These are phyloP conservation scores for Phoxinus phoxinus DNA, from an alignment of 2,113 vertebrate species.

Conservation along the genomic window DNA sequence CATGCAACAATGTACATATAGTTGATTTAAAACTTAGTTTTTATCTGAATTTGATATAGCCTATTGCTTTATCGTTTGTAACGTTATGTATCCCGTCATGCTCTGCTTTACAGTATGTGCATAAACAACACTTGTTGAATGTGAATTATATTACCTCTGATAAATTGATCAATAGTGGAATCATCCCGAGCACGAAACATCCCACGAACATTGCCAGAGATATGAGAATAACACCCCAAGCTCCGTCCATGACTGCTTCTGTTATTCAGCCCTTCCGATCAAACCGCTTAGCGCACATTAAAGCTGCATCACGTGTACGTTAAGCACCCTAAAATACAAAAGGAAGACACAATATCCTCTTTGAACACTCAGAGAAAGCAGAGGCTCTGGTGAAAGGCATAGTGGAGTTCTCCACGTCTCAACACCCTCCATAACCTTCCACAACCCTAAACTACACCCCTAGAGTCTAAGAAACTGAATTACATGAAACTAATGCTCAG, in stretches of 20 bases:
- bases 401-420: neutral
- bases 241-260: conserved; percentile 75
- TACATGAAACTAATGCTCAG: neutral
- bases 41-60: neutral
- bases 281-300: neutral
- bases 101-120: neutral
- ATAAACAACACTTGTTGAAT: neutral
- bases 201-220: conserved; percentile 81
- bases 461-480: neutral
- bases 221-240: conserved; percentile 71
- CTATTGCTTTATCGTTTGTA: neutral
- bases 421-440: neutral
- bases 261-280: neutral
- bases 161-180: conserved; percentile 77
- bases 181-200: conserved; percentile 76
- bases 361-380: neutral
- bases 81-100: neutral
- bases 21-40: neutral
- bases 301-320: neutral
- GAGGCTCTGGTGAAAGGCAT: no score
- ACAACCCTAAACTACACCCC: neutral
- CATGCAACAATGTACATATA: neutral
- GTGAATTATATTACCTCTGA: conserved; percentile 74
- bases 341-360: neutral
- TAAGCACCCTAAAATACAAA: neutral